Evolutionary conservation across 2,113 vertebrate genomes (phyloP).

Genomic region (Monopterus albus): DNA sequence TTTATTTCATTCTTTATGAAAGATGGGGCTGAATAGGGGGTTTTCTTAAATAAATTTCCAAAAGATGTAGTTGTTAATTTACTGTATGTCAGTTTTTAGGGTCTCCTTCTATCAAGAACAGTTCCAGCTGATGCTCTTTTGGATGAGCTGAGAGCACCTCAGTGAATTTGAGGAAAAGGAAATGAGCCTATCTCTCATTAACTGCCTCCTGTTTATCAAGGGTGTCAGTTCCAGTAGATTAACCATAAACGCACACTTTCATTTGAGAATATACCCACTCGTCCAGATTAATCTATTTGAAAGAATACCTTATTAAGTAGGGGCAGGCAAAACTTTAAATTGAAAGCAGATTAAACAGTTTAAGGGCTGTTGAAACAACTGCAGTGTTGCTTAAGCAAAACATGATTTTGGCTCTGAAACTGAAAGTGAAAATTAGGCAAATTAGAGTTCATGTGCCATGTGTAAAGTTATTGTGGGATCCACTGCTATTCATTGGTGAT

Average conservation of each 20-base stretch:
- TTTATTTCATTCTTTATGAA: not conserved
- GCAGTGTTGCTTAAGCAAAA: not conserved
- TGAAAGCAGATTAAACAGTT: constrained; percentile 17
- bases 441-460: not conserved
- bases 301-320: constrained; percentile 30
- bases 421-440: not conserved
- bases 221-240: constrained; percentile 53
- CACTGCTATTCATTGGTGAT: too few relatives aligned
- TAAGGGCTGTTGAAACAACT: not conserved
- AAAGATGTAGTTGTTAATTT: not conserved
- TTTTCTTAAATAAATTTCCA: not conserved
- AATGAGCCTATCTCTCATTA: constrained; percentile 59
- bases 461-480: too few relatives aligned
- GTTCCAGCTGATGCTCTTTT: constrained; percentile 27
- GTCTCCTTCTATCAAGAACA: constrained; percentile 29
- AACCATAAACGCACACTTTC: constrained; percentile 48
- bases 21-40: not conserved
- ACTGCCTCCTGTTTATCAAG: constrained; percentile 44
- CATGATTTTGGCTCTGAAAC: not conserved
- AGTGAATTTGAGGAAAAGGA: constrained; percentile 44
- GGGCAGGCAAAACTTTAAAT: constrained; percentile 12
- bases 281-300: constrained; percentile 24
- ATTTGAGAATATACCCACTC: constrained; percentile 30
- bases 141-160: constrained; percentile 32
- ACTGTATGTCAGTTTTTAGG: too few relatives aligned